A percentile compares a stretch with the other conserved stretches of the same genome.
These are phyloP conservation scores for Calvadosia cruxmelitensis DNA, from an alignment of 30 jellyfish, hydroid and myxozoan genomes.

Conservation along the genomic window DNA sequence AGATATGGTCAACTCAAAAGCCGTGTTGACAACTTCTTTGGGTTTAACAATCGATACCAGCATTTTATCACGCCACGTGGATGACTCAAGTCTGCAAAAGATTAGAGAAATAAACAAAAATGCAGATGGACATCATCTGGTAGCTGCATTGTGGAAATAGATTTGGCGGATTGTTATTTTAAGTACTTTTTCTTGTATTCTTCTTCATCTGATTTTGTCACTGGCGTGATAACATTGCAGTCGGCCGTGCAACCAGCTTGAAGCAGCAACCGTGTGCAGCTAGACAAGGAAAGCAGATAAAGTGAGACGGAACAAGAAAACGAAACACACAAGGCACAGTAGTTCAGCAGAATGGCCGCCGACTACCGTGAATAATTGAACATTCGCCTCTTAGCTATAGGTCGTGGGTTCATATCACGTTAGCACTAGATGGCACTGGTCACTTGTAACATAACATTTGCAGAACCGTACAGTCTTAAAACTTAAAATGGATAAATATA, in stretches of 20 bases:
- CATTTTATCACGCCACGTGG: background rate
- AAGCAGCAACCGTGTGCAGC: slow-evolving; percentile 38
- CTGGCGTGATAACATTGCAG: slow-evolving; percentile 41
- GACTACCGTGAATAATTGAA: no score
- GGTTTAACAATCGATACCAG: slow-evolving; percentile 14
- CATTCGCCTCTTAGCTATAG: no score
- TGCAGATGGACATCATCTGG: no score
- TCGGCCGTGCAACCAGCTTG: slow-evolving; percentile 19
- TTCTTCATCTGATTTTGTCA: slow-evolving; percentile 11
- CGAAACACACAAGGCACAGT: background rate
- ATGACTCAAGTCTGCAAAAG: background rate
- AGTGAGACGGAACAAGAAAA: background rate
- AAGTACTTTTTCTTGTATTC: slow-evolving; percentile 11
- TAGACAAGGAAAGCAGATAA: background rate
- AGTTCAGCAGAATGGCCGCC: no score
- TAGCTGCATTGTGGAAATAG: no score
- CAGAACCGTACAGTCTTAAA: no score
- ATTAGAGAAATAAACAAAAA: no score
- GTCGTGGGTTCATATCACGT: no score
- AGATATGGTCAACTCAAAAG: slow-evolving; percentile 26
- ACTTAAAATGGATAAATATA: no score
- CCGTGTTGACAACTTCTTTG: slow-evolving; percentile 5
- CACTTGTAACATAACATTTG: no score
- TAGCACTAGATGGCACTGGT: no score
- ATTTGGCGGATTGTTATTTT: no score